A percentile compares a stretch with the other conserved stretches of the same genome.
Conservation (phyloP, 2,797 vertebrate species). For the Clamator glandarius region DNA sequence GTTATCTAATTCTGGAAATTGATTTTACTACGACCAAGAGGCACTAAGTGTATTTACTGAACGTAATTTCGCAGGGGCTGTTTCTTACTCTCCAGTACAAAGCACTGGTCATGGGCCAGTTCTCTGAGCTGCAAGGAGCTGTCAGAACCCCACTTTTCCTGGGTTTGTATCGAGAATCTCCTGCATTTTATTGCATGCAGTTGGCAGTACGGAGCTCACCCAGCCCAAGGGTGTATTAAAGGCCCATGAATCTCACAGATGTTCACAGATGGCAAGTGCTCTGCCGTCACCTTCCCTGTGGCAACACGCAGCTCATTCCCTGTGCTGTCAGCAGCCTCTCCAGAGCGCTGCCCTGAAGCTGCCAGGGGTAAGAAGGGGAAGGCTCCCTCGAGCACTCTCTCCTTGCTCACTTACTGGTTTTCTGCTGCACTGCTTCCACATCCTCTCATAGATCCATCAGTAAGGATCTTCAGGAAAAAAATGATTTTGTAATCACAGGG, state of each 20-base stretch:
- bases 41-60: neutral
- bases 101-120: neutral
- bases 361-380: neutral
- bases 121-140: neutral
- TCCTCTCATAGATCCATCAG: neutral
- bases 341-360: slow-evolving; percentile 5
- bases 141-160: neutral
- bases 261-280: slow-evolving; percentile 4
- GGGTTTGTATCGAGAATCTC: neutral
- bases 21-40: neutral
- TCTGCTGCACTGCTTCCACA: neutral
- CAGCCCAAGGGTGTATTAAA: neutral
- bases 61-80: neutral
- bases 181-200: neutral
- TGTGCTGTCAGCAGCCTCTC: slow-evolving; percentile 28
- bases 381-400: neutral
- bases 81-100: neutral
- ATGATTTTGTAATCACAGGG: neutral
- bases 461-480: neutral
- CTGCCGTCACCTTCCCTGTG: neutral
- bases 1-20: slow-evolving; percentile 15
- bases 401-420: neutral
- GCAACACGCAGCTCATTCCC: neutral
- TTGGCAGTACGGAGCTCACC: neutral
- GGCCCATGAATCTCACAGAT: neutral